Conservation (phyloP, 2,797 vertebrate species). For the Spea hammondii region DNA sequence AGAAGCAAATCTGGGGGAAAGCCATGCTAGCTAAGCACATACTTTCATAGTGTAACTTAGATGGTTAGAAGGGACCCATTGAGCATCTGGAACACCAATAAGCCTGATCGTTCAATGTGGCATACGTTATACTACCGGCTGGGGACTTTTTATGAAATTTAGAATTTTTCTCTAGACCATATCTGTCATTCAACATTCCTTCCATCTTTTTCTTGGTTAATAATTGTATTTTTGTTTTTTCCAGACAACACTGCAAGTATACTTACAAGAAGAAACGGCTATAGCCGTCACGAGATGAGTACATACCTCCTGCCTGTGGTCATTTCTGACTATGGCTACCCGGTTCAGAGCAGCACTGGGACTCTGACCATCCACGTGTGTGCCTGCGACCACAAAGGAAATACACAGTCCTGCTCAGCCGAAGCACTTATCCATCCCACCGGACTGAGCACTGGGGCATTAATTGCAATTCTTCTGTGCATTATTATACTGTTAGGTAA, state of each 20-base stretch:
- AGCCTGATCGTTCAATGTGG: too few relatives aligned
- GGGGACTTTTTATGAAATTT: too few relatives aligned
- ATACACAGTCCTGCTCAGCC: constrained; percentile 88
- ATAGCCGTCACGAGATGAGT: constrained; percentile 83
- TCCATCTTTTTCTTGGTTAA: too few relatives aligned
- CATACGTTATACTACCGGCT: too few relatives aligned
- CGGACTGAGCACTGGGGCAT: constrained; percentile 90
- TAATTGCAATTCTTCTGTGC: constrained; percentile 92
- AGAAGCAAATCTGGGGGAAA: too few relatives aligned
- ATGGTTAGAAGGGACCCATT: too few relatives aligned
- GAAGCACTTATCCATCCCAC: constrained; percentile 86
- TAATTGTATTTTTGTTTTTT: constrained; percentile 54
- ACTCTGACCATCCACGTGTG: constrained; percentile 89
- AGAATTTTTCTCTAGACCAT: too few relatives aligned
- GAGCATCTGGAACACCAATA: too few relatives aligned
- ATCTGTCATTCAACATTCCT: too few relatives aligned
- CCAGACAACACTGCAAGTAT: constrained; percentile 94
- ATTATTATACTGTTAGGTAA: constrained; percentile 93
- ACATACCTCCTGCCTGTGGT: constrained; percentile 87
- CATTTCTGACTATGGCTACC: constrained; percentile 85
- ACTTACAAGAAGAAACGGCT: constrained; percentile 81
- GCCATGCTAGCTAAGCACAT: too few relatives aligned
- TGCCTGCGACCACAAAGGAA: constrained; percentile 88
- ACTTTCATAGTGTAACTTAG: too few relatives aligned
- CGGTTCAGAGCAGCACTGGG: constrained; percentile 88